phyloP scores from a whole-genome alignment of 2,888 invertebrate species.

The Artemia sinica region DNA sequence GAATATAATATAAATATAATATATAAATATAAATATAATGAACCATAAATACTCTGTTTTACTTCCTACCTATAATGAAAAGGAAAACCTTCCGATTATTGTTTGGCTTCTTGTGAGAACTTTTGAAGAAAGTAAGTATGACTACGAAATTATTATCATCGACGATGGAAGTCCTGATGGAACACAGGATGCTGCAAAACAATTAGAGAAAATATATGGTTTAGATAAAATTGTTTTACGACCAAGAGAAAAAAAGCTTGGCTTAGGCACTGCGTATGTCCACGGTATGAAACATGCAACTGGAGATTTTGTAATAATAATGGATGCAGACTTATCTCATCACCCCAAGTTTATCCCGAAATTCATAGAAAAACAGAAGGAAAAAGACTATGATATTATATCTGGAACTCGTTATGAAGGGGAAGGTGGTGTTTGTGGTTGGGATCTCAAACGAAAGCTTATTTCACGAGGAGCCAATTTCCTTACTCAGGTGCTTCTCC shows the following conservation, averaged over 20 bases:
- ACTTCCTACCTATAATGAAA: no score
- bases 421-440: constrained; percentile 84
- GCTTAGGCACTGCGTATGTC: constrained; percentile 90
- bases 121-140: no score
- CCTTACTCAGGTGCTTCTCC: constrained; percentile 67
- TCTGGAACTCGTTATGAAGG: constrained; percentile 78
- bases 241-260: constrained; percentile 79
- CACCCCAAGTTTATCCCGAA: constrained; percentile 88
- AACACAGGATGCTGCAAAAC: no score
- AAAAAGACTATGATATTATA: constrained; percentile 65
- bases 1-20: no score
- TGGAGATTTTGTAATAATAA: constrained; percentile 85
- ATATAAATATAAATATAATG: no score
- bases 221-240: constrained; percentile 40
- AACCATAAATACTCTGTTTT: no score
- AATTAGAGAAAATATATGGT: no score
- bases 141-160: no score
- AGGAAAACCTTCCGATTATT: no score
- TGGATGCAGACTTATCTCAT: constrained; percentile 97
- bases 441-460: constrained; percentile 87
- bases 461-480: constrained; percentile 83
- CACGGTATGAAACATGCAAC: constrained; percentile 90
- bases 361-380: constrained; percentile 64
- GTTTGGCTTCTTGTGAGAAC: no score
- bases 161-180: no score